Base-by-base conservation (phyloP, 1,140 invertebrate species). In the Hermetia illucens region DNA sequence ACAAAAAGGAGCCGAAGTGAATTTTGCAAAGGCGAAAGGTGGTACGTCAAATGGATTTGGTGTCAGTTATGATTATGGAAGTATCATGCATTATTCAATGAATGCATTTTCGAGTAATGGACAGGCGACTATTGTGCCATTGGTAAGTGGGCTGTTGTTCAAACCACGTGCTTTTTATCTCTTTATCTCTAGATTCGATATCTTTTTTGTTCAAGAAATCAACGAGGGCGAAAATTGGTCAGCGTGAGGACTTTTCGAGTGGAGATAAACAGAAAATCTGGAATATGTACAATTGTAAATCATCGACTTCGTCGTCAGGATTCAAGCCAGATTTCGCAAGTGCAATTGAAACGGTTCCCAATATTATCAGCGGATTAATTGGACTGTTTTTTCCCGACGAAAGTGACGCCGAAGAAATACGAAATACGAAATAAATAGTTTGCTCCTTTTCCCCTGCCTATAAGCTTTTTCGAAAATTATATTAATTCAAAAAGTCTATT, bases 51-150 rank as follows among this genome's bases (percentile, higher is more conserved):
- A 64, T 43, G 71, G 65, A 20, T 74, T 70, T 39, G 78, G 71
- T 2, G 66, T 83, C 1, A 63, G 67, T 0, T 87, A 86, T 43
- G 84, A 88, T 56, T 88, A 82, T 46, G 68, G 71, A 12, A 85
- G 81, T 43, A 75, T 87, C 5, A 77, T 88, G 74, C 85, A 89
- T 53, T 88, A 89, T 50, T 77, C 74, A 1, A 59, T 69, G 1
- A 72, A 62, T 20, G 79, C 80, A 3, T 88, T 87, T 54, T 75
- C 75, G 2, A 63, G 51, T 17, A 87, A 86, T 50, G 77, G 78
- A 1, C 55, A 71, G 41, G 66, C 70, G 0, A 84, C 82, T 0
- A 76, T 85, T 27, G 52, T 72, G 32, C 61, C 62, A 1, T 70
- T 53, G 53, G 73, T 77, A 61, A 13, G 22, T n/a, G n/a, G 16